A percentile compares a stretch with the other conserved stretches of the same genome.
phyloP scores from a whole-genome alignment of 2,888 invertebrate genomes.

The Acrobeloides nanus region DNA sequence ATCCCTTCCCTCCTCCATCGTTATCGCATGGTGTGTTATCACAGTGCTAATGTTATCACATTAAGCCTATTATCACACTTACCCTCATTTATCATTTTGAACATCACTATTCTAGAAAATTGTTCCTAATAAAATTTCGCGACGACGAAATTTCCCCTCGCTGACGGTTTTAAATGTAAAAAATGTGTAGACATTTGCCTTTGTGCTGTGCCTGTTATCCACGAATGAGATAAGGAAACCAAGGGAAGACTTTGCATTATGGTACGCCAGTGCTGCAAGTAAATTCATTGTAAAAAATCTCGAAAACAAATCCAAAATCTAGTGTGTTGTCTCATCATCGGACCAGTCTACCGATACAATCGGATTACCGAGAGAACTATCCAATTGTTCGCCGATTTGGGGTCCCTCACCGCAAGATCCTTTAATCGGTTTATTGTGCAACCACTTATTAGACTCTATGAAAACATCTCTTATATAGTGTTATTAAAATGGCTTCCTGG shows the following conservation, averaged over 20 bases:
- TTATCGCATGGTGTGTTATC: no score
- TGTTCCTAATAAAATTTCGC: no score
- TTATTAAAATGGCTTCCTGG: constrained; percentile 44
- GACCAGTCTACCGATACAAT: constrained; percentile 45
- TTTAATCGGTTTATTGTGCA: constrained; percentile 26
- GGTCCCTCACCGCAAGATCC: constrained; percentile 11
- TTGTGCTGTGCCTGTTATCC: constrained; percentile 16
- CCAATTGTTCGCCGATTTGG: constrained; percentile 6
- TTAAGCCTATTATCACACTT: no score
- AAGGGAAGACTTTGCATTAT: constrained; percentile 18
- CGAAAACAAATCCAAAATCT: constrained; percentile 7
- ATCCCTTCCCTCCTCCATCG: no score
- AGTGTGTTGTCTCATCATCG: constrained; percentile 33
- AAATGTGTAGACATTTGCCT: constrained; percentile 21
- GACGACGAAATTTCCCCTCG: no score
- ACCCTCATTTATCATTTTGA: no score
- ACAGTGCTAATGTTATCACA: no score
- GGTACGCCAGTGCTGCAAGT: constrained; percentile 15
- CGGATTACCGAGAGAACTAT: constrained; percentile 38
- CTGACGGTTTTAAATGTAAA: not conserved
- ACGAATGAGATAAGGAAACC: constrained; percentile 13
- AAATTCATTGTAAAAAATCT: not conserved
- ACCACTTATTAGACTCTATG: constrained; percentile 31
- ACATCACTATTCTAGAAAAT: no score
- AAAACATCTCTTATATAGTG: constrained; percentile 37